Base-by-base conservation (phyloP, 1,140 invertebrate genomes). In the Maniola jurtina region DNA sequence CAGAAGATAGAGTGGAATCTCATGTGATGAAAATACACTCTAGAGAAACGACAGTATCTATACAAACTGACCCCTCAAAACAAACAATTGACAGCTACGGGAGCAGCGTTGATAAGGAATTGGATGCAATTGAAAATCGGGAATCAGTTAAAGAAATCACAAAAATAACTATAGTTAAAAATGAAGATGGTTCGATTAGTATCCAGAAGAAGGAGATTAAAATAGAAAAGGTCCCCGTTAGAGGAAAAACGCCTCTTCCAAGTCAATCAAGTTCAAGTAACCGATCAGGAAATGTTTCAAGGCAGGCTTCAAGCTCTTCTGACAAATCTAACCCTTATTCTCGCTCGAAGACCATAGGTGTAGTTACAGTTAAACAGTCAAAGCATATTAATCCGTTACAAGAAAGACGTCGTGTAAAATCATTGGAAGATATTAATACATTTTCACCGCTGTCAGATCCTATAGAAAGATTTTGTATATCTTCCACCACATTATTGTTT, bases 191-290 rank as follows among this genome's bases (percentile, higher is more conserved):
- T 6, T 76, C 80, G 6, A 54, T 83, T 5, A 73, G 45, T 57
- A 79, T 84, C 68, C 72, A 76, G 48, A 79, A 72, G 34, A 84
- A 79, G 63, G 69, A 80, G 7, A 76, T 86, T 48, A 80, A 73
- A 68, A 72, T 76, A 14, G 77, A 75, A 60, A 77, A 72, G 67
- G 54, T 61, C 50, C 71, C 75, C 5, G 13, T 65, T 2, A 76
- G 52, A 64, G 61, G 38, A 40, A 52, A 70, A 61, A 66, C 48
- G 48, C 61, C 58, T 47, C 42, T 57, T 38, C 45, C 64, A 10
- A 68, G 64, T 61, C 55, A 50, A 10, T 36, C 56, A 11, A 38
- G 34, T 33, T 71, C 66, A 36, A 59, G 34, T 14, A 73, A 69
- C 45, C 55, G 55, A 59, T 56, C 69, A 25, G 61, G 38, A 68